Evolutionary conservation across 2,797 vertebrate species (phyloP), one percentile per base, ranked within the genome.

Genomic region (Pelobates cultripes): DNA sequence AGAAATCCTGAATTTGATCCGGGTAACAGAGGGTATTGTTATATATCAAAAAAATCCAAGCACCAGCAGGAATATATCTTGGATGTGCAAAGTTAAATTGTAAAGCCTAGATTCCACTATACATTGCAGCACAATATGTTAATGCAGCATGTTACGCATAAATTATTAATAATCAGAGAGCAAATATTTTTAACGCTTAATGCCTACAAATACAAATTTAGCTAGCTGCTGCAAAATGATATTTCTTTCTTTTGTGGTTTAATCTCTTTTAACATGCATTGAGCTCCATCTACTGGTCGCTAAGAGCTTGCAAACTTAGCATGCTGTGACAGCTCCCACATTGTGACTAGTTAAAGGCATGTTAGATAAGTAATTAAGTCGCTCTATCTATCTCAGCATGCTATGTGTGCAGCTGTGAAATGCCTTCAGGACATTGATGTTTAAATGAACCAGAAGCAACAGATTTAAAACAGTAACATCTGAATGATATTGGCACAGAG

Each of bases 201-300:
- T 57, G 55, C 55, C 55, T 57, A 57, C 8, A 57, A 12, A 57
- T 57, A 0, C 55, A 57, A 7, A 3, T 57, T 12, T 3, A 7
- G 8, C 13, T 57, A 57, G 55, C 4, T 12, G 55, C 14, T 57
- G 9, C 9, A 57, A 57, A 4, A 57, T 14, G 1, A 57, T 57
- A 7, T 15, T 12, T 1, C 13, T 51, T 57, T 14, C 9, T 12
- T 57, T 57, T 57, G 9, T 15, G 8, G 8, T 57, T 51, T 51
- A 61, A 61, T 14, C 3, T 7, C 6, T 57, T 74, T 47, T 17
- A 7, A 60, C 51, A 51, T 7, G 43, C 75, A 15, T 14, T 9
- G 57, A 78, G 43, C 53, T 2, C 75, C 81, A 73, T 74, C 81
- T 83, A 73, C 9, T 83, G 81, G 63, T 47, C 41, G 40, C 14